Evolutionary conservation across 2,888 invertebrate species (phyloP).

Genomic region (Epistrophe eligans): DNA sequence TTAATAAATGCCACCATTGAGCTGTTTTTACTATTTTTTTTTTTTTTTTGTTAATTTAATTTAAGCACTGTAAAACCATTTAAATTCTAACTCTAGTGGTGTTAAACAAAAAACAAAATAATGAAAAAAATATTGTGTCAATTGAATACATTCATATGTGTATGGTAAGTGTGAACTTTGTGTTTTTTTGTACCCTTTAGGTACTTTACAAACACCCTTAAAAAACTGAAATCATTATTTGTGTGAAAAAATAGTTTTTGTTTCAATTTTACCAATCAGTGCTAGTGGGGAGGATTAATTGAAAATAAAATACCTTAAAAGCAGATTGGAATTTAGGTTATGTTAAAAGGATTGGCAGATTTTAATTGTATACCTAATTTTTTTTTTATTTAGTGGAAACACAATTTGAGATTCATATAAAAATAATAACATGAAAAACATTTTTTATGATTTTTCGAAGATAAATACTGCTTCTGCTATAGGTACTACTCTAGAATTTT

Average conservation of each 20-base stretch:
- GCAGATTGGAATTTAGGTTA: slow-evolving; percentile 5
- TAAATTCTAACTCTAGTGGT: slow-evolving; percentile 1
- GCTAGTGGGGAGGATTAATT: neutral
- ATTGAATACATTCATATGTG: neutral
- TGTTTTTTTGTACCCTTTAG: neutral
- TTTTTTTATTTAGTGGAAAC: neutral
- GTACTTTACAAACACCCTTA: neutral
- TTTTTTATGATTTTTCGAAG: too few relatives aligned
- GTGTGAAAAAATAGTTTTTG: neutral
- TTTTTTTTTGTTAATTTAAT: neutral
- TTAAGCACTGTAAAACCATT: neutral
- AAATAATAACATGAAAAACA: neutral
- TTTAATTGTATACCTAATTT: neutral
- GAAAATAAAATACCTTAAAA: neutral
- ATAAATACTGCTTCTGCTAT: too few relatives aligned
- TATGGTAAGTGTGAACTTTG: neutral
- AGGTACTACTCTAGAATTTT: too few relatives aligned
- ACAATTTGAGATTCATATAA: neutral
- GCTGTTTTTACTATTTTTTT: neutral
- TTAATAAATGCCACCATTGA: slow-evolving; percentile 8
- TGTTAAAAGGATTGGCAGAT: neutral
- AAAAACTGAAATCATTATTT: neutral
- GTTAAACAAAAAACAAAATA: neutral
- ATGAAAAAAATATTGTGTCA: neutral
- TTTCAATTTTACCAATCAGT: slow-evolving; percentile 16